phyloP scores from a whole-genome alignment of 23 tunicate genomes.

The Phallusia fumigata region DNA sequence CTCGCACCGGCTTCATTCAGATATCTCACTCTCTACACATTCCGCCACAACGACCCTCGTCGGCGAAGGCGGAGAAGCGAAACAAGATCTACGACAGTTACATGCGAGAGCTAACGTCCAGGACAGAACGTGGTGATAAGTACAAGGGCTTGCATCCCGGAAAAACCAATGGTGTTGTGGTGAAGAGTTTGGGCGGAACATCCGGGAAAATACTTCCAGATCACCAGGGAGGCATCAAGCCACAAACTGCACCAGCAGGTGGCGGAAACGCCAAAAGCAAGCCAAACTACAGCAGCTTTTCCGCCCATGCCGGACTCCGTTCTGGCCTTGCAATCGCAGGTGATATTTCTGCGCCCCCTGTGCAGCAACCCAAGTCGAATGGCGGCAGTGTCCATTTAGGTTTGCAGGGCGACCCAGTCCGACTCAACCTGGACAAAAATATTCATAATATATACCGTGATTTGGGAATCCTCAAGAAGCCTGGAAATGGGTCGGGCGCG shows the following conservation, averaged over 20 bases:
- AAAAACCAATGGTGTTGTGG: conserved; percentile 19
- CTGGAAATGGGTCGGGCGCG: conserved; percentile 26
- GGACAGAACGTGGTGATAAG: conserved; percentile 6
- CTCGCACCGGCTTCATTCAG: conserved; percentile 73
- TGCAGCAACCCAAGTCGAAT: background rate
- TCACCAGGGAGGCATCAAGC: background rate
- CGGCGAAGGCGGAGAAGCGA: conserved; percentile 30
- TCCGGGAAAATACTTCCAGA: conserved; percentile 52
- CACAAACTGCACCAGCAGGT: background rate
- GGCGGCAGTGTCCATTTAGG: conserved; percentile 24
- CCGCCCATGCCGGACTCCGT: conserved; percentile 45
- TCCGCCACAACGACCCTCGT: conserved; percentile 26
- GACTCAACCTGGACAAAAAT: conserved; percentile 81
- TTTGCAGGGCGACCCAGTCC: conserved; percentile 70
- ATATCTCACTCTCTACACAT: conserved; percentile 72
- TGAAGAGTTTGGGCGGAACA: conserved; percentile 72
- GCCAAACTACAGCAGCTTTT: conserved; percentile 15
- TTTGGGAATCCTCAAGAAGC: conserved; percentile 62
- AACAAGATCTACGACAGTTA: conserved; percentile 78
- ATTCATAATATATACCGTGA: conserved; percentile 78
- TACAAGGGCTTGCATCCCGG: background rate
- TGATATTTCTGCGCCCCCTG: background rate
- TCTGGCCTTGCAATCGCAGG: conserved; percentile 56
- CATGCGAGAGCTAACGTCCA: conserved; percentile 70
- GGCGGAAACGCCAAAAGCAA: conserved; percentile 2